Evolutionary conservation across 2,888 invertebrate species (phyloP).

Genomic region (Chouioia cunea): DNA sequence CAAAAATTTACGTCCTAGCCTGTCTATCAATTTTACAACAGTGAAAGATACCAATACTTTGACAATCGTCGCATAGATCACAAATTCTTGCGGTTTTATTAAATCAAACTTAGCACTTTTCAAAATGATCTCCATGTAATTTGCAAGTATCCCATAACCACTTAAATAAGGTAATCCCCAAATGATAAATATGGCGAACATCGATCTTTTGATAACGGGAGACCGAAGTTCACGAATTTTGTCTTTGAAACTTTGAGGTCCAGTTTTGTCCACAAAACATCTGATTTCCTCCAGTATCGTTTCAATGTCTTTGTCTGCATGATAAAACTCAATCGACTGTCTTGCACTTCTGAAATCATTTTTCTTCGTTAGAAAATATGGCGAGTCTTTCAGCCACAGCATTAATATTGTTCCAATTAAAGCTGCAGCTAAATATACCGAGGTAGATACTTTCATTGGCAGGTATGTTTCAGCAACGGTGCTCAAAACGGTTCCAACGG

Average conservation of each 20-base stretch:
- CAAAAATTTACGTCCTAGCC: constrained; percentile 47
- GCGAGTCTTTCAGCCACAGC: constrained; percentile 57
- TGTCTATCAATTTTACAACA: constrained; percentile 47
- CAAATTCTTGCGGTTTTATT: constrained; percentile 53
- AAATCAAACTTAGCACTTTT: constrained; percentile 49
- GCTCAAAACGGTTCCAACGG: constrained; percentile 59
- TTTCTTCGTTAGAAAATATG: constrained; percentile 41
- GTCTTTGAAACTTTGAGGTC: constrained; percentile 19
- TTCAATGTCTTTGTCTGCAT: constrained; percentile 34
- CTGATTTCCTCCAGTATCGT: constrained; percentile 48
- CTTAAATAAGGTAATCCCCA: constrained; percentile 56
- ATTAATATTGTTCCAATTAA: constrained; percentile 49
- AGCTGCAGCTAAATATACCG: constrained; percentile 52
- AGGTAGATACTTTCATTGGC: constrained; percentile 52
- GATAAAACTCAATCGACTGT: constrained; percentile 21
- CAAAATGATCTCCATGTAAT: constrained; percentile 56
- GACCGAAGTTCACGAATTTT: constrained; percentile 34
- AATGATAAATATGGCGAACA: constrained; percentile 50
- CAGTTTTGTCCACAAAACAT: constrained; percentile 26
- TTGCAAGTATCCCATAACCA: constrained; percentile 52
- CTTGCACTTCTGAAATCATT: constrained; percentile 1
- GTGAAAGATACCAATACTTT: constrained; percentile 39
- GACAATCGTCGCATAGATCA: constrained; percentile 49
- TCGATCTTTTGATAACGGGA: constrained; percentile 34
- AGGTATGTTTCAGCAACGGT: constrained; percentile 54